Base-by-base conservation (phyloP, 2,888 invertebrate genomes). In the Suillia variegata region DNA sequence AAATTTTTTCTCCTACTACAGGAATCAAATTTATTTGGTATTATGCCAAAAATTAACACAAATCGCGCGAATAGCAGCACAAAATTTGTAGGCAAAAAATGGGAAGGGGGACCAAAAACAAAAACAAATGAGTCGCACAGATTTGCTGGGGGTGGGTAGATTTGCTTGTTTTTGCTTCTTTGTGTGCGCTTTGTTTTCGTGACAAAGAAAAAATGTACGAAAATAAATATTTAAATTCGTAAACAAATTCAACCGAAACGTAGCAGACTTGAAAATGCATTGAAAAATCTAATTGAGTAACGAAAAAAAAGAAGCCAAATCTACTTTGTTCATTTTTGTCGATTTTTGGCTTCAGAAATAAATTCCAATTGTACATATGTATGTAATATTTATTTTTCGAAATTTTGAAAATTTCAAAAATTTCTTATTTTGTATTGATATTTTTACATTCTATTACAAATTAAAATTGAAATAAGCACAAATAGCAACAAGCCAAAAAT, bases 1-100 rank as follows among this genome's bases (percentile, higher is more conserved):
- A n/a, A n/a, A n/a, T n/a, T n/a, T n/a, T n/a, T n/a, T n/a, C n/a
- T n/a, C n/a, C n/a, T n/a, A n/a, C n/a, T n/a, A n/a, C n/a, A n/a
- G n/a, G n/a, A 58, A 56, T 61, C 50, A 61, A 51, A 33, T 57
- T 56, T 61, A 63, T 60, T 66, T 66, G 63, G 56, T 61, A 48
- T 17, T 21, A 38, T 22, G 47, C 47, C 24, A 47, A 45, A 55
- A 55, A 34, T 15, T 12, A 38, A 20, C 21, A 15, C 8, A 17
- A 34, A 21, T 17, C 12, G 12, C 20, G 12, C 12, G 24, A 31
- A n/a, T 21, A 51, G 31, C 31, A 31, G 31, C 31, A 12, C 31
- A n/a, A n/a, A n/a, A n/a, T n/a, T n/a, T n/a, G n/a, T n/a, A n/a
- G n/a, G n/a, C 26, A 51, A 31, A 18, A 31, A 31, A 31, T 26